These are phyloP conservation scores for Epizoanthus illoricatus DNA, from an alignment of 92 coral and sea anemone genomes.

Conservation along the genomic window DNA sequence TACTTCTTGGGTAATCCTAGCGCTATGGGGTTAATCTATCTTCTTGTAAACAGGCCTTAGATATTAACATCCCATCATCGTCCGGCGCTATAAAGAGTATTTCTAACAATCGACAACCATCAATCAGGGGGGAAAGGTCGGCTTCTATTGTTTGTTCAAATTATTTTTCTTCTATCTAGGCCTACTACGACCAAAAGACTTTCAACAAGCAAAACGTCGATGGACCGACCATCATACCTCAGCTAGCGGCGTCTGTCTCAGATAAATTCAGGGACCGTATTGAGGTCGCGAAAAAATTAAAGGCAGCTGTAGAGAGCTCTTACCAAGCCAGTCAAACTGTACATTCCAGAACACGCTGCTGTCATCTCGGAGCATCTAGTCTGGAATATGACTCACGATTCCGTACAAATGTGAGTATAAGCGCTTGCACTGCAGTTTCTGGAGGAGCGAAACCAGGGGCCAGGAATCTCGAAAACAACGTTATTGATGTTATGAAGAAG, in stretches of 20 bases:
- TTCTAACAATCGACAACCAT: too few species aligned
- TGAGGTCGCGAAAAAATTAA: slow-evolving; percentile 24
- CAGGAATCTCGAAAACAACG: slow-evolving; percentile 38
- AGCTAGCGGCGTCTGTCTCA: slow-evolving; percentile 30
- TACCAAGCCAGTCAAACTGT: slow-evolving; percentile 18
- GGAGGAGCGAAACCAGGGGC: slow-evolving; percentile 12
- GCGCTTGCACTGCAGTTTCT: slow-evolving; percentile 45
- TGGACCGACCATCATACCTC: slow-evolving; percentile 35
- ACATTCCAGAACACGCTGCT: slow-evolving; percentile 44
- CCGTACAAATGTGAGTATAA: slow-evolving; percentile 43
- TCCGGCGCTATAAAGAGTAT: too few species aligned
- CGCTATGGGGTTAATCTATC: too few species aligned
- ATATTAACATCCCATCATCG: too few species aligned
- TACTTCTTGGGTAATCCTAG: too few species aligned
- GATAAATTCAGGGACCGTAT: slow-evolving; percentile 50
- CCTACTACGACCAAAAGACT: slow-evolving; percentile 41
- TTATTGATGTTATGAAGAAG: slow-evolving; percentile 34
- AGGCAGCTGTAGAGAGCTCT: slow-evolving; percentile 51
- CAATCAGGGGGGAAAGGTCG: too few species aligned
- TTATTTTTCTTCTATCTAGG: not conserved
- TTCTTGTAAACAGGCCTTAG: too few species aligned
- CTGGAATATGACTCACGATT: slow-evolving; percentile 58
- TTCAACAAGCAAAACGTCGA: slow-evolving; percentile 33
- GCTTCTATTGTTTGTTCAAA: too few species aligned
- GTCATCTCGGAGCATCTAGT: slow-evolving; percentile 25